phyloP scores from a whole-genome alignment of 2,797 vertebrate species.

The Parauchenoglanis ngamensis region DNA sequence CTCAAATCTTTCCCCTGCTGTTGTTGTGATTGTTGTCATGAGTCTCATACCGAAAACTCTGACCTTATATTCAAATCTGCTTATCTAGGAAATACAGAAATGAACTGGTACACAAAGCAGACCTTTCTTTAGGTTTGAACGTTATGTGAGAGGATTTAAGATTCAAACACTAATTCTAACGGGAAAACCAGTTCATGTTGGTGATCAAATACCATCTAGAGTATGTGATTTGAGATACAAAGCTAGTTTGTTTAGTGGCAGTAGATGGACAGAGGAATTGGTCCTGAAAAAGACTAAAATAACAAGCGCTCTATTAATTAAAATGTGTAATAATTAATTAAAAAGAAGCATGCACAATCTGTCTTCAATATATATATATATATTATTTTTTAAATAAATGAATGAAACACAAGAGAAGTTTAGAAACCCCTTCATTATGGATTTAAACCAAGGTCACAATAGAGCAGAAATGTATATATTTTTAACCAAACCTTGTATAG shows the following conservation, averaged over 20 bases:
- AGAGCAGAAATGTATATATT: not conserved
- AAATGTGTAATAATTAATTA: not conserved
- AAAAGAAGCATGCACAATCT: not conserved
- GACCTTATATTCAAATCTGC: not conserved
- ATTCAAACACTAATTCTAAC: not conserved
- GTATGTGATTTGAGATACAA: not conserved
- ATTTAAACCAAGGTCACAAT: not conserved
- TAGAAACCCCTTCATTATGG: not conserved
- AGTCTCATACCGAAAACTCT: not conserved
- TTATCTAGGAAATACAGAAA: not conserved
- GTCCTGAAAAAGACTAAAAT: no score
- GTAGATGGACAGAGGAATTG: not conserved
- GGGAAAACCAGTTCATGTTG: not conserved
- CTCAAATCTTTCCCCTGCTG: not conserved
- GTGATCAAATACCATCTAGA: not conserved
- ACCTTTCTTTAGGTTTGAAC: not conserved
- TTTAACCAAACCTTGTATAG: not conserved
- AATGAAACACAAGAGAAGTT: not conserved
- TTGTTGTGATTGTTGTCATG: not conserved
- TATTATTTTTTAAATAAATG: not conserved
- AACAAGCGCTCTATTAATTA: not conserved
- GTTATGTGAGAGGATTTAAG: not conserved
- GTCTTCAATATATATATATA: not conserved
- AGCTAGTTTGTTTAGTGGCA: not conserved
- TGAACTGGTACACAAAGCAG: not conserved